Conservation (phyloP, 2,888 invertebrate genomes). For the Scaptomyza tumidula region DNA sequence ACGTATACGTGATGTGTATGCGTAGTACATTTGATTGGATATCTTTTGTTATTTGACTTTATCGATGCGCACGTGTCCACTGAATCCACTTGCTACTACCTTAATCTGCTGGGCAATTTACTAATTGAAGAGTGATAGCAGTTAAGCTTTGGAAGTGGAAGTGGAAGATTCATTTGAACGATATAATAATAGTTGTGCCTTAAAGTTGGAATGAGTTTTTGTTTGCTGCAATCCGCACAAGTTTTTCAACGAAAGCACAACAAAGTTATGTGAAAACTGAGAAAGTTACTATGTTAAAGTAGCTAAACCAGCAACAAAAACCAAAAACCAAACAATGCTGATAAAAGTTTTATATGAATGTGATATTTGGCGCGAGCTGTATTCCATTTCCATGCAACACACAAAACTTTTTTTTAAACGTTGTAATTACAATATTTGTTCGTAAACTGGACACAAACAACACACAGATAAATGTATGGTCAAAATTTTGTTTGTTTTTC, state of each 20-base stretch:
- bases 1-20: constrained; percentile 10
- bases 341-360: neutral
- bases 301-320: neutral
- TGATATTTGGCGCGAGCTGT: neutral
- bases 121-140: constrained; percentile 37
- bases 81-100: constrained; percentile 36
- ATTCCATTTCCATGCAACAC: neutral
- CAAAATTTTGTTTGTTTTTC: neutral
- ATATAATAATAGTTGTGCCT: constrained; percentile 26
- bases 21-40: constrained; percentile 4
- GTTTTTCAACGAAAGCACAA: constrained; percentile 43
- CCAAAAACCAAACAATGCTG: neutral
- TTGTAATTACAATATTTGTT: neutral
- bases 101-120: constrained; percentile 45
- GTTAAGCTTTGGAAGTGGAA: constrained; percentile 39
- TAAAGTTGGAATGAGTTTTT: constrained; percentile 50
- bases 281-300: neutral
- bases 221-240: constrained; percentile 49
- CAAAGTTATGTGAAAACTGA: constrained; percentile 7
- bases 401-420: neutral
- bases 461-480: neutral
- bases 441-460: neutral
- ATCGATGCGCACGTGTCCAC: constrained; percentile 55
- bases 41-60: constrained; percentile 50
- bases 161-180: neutral